Conservation (phyloP, 2,113 vertebrate species). For the Etia nguti region DNA sequence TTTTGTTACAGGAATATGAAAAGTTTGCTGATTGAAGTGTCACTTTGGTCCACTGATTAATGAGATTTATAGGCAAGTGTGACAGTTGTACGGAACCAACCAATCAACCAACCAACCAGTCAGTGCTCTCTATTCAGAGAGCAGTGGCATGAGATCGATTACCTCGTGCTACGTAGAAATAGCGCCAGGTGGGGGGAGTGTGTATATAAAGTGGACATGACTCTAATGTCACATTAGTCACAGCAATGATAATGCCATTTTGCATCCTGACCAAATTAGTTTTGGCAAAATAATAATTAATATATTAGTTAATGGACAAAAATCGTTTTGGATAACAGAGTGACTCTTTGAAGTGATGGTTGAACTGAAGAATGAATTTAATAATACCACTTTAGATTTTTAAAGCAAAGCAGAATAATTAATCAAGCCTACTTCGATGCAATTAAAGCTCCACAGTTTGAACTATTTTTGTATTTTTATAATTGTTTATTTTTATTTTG, state of each 20-base stretch:
- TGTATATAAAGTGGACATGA: not conserved
- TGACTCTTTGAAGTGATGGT: not conserved
- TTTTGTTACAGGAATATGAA: not conserved
- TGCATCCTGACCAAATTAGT: not conserved
- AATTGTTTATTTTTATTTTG: not conserved
- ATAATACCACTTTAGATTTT: not conserved
- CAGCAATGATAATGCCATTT: not conserved
- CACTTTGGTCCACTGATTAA: conserved; percentile 13
- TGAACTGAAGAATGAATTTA: not conserved
- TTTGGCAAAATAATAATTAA: not conserved
- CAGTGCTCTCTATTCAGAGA: not conserved
- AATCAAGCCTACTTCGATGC: not conserved
- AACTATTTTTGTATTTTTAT: not conserved
- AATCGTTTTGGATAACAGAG: not conserved
- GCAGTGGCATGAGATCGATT: not conserved
- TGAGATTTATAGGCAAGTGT: not conserved
- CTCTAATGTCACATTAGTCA: not conserved
- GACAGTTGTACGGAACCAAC: not conserved
- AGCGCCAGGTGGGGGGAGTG: not conserved
- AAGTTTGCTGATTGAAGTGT: conserved; percentile 24
- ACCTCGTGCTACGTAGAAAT: not conserved
- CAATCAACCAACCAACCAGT: not conserved
- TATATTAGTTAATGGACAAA: not conserved
- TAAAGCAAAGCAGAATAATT: not conserved
- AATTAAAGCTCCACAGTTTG: not conserved